Conservation (phyloP, 2,888 invertebrate genomes). For the Maniola hyperantus region DNA sequence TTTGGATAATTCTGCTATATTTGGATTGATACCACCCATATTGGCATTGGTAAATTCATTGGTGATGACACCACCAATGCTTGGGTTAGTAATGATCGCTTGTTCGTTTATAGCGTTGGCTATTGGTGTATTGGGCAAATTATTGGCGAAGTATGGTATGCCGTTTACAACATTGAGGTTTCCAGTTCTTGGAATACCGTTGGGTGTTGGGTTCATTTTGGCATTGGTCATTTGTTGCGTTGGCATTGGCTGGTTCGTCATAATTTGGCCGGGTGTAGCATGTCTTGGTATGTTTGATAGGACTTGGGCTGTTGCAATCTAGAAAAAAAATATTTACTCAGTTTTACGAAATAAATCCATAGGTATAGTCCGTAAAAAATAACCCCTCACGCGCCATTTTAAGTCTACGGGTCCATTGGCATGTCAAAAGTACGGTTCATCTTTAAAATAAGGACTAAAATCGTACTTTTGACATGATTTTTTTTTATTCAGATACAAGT, state of each 20-base stretch:
- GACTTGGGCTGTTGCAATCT: slow-evolving; percentile 49
- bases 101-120: slow-evolving; percentile 31
- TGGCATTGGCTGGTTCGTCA: background rate
- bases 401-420: no score
- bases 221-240: no score
- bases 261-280: slow-evolving; percentile 15
- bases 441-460: no score
- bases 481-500: no score
- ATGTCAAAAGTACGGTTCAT: no score
- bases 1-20: slow-evolving; percentile 38
- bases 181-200: background rate
- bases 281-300: slow-evolving; percentile 40
- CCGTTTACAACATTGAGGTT: background rate
- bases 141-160: slow-evolving; percentile 20
- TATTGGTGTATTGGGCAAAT: slow-evolving; percentile 22
- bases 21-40: slow-evolving; percentile 20
- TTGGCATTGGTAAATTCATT: slow-evolving; percentile 22
- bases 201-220: background rate
- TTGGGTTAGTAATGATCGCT: slow-evolving; percentile 24
- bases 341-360: background rate
- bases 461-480: no score
- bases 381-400: no score
- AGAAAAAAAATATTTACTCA: slow-evolving; percentile 27
- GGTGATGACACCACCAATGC: background rate
- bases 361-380: no score